These are phyloP conservation scores for Euschistus heros DNA, from an alignment of 1,140 invertebrate species.

Conservation along the genomic window DNA sequence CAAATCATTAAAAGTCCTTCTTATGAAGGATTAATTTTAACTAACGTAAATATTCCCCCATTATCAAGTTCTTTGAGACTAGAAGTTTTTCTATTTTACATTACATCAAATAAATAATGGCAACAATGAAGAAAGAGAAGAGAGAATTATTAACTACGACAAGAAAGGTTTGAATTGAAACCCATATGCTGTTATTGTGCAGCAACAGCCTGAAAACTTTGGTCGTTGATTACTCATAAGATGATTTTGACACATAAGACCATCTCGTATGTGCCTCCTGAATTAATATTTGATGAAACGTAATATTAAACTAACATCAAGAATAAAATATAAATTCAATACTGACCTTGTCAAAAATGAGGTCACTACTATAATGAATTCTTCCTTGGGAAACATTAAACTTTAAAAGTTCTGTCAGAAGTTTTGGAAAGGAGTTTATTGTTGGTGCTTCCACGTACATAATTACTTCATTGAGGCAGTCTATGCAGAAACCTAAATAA, in stretches of 20 bases:
- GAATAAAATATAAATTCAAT: not conserved
- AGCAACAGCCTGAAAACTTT: not conserved
- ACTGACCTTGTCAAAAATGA: constrained; percentile 9
- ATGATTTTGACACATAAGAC: not conserved
- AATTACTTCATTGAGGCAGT: not conserved
- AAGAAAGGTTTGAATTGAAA: not conserved
- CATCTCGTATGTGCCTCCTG: not conserved
- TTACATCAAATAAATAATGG: no score
- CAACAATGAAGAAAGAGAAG: no score
- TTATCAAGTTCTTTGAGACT: no score
- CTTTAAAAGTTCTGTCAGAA: not conserved
- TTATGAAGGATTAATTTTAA: no score
- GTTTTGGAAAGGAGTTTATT: constrained; percentile 1
- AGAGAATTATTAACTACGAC: no score
- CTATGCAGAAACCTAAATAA: constrained; percentile 12
- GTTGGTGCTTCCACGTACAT: constrained; percentile 12
- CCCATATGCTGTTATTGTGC: not conserved
- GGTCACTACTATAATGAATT: not conserved
- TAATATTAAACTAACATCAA: not conserved
- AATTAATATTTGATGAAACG: not conserved
- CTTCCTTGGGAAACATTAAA: not conserved
- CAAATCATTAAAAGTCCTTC: no score
- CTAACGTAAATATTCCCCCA: no score
- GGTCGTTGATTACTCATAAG: not conserved
- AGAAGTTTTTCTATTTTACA: no score